phyloP scores from a whole-genome alignment of 2,113 vertebrate species.

The Psilopsiagon aurifrons region DNA sequence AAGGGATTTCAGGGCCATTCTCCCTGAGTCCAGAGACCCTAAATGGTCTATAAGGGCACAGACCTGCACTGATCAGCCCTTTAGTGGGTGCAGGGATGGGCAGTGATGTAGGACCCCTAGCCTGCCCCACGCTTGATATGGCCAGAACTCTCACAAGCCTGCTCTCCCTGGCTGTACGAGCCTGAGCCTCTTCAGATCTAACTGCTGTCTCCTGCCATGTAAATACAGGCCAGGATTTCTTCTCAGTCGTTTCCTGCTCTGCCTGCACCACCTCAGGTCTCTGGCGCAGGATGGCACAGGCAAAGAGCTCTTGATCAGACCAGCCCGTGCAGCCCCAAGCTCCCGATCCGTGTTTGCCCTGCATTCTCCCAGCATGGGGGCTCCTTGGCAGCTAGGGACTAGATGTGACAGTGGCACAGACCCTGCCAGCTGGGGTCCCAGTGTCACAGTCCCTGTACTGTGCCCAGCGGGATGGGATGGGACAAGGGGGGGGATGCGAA shows the following conservation, averaged over 20 bases:
- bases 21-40: background rate
- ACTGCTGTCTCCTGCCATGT: background rate
- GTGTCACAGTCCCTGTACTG: accelerated
- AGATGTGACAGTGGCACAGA: background rate
- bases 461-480: background rate
- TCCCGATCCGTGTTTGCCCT: background rate
- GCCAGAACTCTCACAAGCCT: background rate
- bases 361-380: accelerated
- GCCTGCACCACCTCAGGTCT: background rate
- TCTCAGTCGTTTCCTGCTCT: background rate
- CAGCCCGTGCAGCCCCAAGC: background rate
- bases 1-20: background rate
- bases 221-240: background rate
- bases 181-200: background rate
- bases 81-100: too few relatives aligned
- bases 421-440: accelerated
- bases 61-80: background rate
- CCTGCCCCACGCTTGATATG: background rate
- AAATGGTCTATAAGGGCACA: background rate
- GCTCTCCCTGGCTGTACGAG: background rate
- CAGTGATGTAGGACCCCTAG: background rate
- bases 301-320: background rate
- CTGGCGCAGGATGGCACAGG: background rate
- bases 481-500: accelerated
- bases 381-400: background rate